Evolutionary conservation across 2,888 invertebrate species (phyloP), one percentile per base, ranked within the genome.

Genomic region (Sthenelais limicola): DNA sequence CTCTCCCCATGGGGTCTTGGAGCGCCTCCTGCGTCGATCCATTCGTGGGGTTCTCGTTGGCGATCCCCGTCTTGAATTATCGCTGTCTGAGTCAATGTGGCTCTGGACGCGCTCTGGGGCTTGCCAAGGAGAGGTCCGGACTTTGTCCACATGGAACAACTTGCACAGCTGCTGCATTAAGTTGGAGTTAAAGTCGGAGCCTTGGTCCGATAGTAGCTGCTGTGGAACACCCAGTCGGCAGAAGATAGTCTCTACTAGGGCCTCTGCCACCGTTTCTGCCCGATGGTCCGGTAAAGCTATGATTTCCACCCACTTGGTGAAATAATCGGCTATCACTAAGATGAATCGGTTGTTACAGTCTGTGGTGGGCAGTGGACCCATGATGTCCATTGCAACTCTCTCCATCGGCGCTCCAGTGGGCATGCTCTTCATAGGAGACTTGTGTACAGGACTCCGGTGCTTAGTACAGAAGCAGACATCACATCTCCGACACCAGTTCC

Each of bases 191-290:
- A 68, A 68, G 28, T 68, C 32, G 30, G 47, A 3, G 9, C 68
- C 68, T 32, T 68, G 49, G 35, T 68, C 68, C 18, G 68, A 30
- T 18, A 26, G 68, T n/a, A 68, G 9, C 32, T 68, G 15, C 7
- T 4, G 5, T 5, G 68, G 68, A 7, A 51, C 24, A 2, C 68
- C 68, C n/a, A 68, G 38, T 32, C 68, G 9, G 32, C 15, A 3
- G 26, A 68, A n/a, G 7, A 51, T n/a, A 3, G 28, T 51, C 9
- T 32, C 28, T 9, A 68, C 68, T 3, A 68, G 28, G 1, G 28
- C 24, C n/a, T 51, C 51, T 7, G 68, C 51, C 2, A 68, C 33
- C 5, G 68, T 68, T 4, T n/a, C 51, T 15, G 68, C 68, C 15
- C 18, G 3, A 3, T 68, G 68, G 18, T 68, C 62, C 5, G 62